Evolutionary conservation across 1,140 invertebrate species (phyloP).

Genomic region (Trypoxylus dichotomus): DNA sequence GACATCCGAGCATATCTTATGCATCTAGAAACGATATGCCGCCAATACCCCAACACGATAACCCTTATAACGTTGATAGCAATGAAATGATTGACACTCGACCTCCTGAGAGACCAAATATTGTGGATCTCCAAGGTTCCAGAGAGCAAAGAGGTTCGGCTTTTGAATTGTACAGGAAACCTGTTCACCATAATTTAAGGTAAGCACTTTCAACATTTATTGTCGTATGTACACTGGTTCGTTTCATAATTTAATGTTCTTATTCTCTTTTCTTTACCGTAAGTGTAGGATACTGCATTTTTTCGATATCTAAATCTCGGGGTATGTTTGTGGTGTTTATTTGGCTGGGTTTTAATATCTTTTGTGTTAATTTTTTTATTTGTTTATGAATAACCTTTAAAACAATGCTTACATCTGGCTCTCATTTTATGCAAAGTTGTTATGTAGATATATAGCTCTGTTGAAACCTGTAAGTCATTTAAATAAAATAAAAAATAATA

Average conservation of each 20-base stretch:
- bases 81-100: constrained; percentile 45
- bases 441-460: too few relatives aligned
- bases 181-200: constrained; percentile 76
- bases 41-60: constrained; percentile 47
- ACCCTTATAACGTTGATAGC: constrained; percentile 37
- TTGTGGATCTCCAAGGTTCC: constrained; percentile 63
- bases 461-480: too few relatives aligned
- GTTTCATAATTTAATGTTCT: constrained; percentile 33
- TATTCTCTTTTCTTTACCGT: constrained; percentile 33
- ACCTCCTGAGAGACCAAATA: constrained; percentile 44
- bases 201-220: constrained; percentile 50
- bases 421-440: neutral
- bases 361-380: neutral
- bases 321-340: neutral
- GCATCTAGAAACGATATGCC: constrained; percentile 51
- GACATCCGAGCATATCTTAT: constrained; percentile 52
- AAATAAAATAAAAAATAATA: too few relatives aligned
- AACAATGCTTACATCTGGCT: too few relatives aligned
- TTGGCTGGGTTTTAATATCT: neutral
- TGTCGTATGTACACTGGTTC: constrained; percentile 50
- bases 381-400: neutral
- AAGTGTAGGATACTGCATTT: constrained; percentile 45
- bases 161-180: constrained; percentile 93
- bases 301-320: constrained; percentile 36
- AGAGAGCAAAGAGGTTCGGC: constrained; percentile 91